These are phyloP conservation scores for Lasioglossum pauxillum DNA, from an alignment of 2,888 invertebrate species.

Conservation along the genomic window DNA sequence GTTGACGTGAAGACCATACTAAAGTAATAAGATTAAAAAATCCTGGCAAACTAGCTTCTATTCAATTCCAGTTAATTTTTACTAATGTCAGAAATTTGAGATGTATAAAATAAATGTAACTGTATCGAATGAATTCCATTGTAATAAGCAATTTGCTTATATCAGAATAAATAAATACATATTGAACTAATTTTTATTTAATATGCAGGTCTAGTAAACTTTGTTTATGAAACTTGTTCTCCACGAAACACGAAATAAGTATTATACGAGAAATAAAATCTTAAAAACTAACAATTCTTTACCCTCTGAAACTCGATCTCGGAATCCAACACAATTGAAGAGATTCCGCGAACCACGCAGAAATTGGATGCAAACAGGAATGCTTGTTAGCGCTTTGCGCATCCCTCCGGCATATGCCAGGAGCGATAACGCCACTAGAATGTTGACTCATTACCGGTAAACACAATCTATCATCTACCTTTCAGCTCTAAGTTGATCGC, in stretches of 20 bases:
- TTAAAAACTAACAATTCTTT: background rate
- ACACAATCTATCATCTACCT: slow-evolving; percentile 70
- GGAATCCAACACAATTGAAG: slow-evolving; percentile 34
- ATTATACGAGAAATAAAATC: background rate
- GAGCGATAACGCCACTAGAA: slow-evolving; percentile 45
- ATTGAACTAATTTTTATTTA: background rate
- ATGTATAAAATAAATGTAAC: too few species aligned
- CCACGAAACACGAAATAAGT: background rate
- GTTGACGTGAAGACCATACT: too few species aligned
- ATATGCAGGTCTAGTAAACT: background rate
- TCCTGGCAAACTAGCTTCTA: too few species aligned
- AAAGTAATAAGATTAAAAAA: too few species aligned
- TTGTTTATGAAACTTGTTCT: background rate
- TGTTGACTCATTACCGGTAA: slow-evolving; percentile 75
- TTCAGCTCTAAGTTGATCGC: slow-evolving; percentile 14
- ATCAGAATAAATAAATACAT: background rate
- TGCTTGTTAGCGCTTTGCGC: slow-evolving; percentile 65
- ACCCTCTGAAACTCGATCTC: background rate
- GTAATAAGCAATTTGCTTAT: background rate
- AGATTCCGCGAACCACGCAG: slow-evolving; percentile 56
- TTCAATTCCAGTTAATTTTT: too few species aligned
- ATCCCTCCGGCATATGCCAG: slow-evolving; percentile 42
- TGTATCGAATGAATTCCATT: background rate
- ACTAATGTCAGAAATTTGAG: too few species aligned
- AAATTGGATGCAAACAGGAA: slow-evolving; percentile 69